A percentile compares a stretch with the other conserved stretches of the same genome.
Conservation (phyloP, 2,888 invertebrate species). For the Neoascia interrupta region DNA sequence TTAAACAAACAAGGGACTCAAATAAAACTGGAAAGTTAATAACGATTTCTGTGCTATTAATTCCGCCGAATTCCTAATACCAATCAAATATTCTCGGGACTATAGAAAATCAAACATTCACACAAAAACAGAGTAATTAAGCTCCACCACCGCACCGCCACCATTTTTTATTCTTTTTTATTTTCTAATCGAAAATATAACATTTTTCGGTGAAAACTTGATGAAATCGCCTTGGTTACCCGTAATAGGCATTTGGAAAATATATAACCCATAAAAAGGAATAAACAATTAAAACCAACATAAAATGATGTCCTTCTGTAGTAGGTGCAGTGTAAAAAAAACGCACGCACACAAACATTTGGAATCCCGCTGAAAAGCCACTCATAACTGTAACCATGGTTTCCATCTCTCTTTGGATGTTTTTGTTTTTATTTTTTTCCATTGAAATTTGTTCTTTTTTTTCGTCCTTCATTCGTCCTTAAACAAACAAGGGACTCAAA, state of each 20-base stretch:
- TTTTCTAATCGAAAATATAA: slow-evolving; percentile 42
- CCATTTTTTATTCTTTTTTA: slow-evolving; percentile 2
- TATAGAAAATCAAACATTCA: slow-evolving; percentile 18
- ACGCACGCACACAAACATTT: background rate
- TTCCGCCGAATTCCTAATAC: slow-evolving; percentile 18
- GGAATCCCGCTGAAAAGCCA: slow-evolving; percentile 34
- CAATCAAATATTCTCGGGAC: slow-evolving; percentile 6
- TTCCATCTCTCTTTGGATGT: slow-evolving; percentile 27
- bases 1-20: too few relatives aligned
- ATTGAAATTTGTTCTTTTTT: slow-evolving; percentile 12
- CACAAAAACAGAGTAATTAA: slow-evolving; percentile 37
- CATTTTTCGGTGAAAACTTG: slow-evolving; percentile 16
- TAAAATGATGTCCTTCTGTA: slow-evolving; percentile 54
- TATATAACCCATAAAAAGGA: slow-evolving; percentile 4
- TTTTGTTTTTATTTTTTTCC: slow-evolving; percentile 14
- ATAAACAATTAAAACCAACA: slow-evolving; percentile 50
- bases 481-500: too few relatives aligned
- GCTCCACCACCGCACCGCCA: too few relatives aligned
- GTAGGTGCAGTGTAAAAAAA: slow-evolving; percentile 36
- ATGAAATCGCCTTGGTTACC: slow-evolving; percentile 49
- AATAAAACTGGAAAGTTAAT: slow-evolving; percentile 13
- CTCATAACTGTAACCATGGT: slow-evolving; percentile 51
- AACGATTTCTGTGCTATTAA: slow-evolving; percentile 26
- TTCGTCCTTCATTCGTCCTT: too few relatives aligned
- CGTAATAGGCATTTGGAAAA: slow-evolving; percentile 51